phyloP scores from a whole-genome alignment of 2,888 invertebrate species.

The Creontiades dilutus region DNA sequence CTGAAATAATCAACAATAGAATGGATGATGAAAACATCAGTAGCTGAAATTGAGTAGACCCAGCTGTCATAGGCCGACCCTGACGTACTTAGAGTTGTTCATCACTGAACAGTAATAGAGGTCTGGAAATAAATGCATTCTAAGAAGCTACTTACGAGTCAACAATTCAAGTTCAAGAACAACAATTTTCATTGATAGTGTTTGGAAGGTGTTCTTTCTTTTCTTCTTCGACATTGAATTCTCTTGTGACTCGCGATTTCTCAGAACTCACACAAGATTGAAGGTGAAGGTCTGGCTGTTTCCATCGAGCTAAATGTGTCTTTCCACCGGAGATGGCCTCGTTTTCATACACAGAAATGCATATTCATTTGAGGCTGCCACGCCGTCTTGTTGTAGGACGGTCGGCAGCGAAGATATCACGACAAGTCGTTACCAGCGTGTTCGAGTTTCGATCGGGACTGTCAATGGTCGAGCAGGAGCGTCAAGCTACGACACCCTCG shows the following conservation, averaged over 20 bases:
- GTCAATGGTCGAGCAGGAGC: no score
- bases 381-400: background rate
- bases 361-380: background rate
- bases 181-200: no score
- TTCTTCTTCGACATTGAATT: background rate
- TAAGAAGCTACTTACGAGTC: no score
- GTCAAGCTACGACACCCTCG: background rate
- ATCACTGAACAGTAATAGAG: no score
- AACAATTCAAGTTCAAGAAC: no score
- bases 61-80: no score
- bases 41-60: no score
- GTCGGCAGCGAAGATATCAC: background rate
- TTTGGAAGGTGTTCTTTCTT: no score
- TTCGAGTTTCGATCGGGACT: background rate
- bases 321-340: background rate
- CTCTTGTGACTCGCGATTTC: background rate
- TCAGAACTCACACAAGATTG: background rate
- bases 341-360: background rate
- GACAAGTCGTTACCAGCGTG: background rate
- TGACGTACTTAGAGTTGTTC: no score
- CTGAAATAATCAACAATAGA: no score
- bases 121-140: no score
- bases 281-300: constrained; percentile 1
- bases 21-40: no score
- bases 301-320: background rate